phyloP scores from a whole-genome alignment of 2,797 vertebrate genomes.

The Gallinago stenura region DNA sequence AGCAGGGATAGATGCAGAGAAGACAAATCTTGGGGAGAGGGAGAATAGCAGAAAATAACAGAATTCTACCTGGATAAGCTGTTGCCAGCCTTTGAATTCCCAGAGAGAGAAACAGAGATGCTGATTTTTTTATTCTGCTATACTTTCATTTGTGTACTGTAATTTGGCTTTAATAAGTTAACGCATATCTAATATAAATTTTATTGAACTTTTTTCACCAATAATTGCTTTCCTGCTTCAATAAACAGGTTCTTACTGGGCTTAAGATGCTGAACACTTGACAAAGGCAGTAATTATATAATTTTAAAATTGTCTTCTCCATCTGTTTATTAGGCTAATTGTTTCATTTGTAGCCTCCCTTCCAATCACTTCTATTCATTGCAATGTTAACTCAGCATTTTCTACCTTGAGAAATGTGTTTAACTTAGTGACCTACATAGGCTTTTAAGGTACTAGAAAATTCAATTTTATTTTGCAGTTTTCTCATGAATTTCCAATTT shows the following conservation, averaged over 20 bases:
- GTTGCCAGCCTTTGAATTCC: not conserved
- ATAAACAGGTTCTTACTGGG: not conserved
- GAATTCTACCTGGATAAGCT: not conserved
- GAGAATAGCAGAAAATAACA: not conserved
- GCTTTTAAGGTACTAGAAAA: not conserved
- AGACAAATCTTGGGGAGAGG: not conserved
- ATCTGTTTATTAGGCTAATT: slow-evolving; percentile 52
- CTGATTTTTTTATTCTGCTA: not conserved
- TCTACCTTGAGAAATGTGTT: slow-evolving; percentile 22
- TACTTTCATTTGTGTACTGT: not conserved
- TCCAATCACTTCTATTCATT: not conserved
- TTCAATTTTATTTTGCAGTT: not conserved
- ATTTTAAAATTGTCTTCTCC: not conserved
- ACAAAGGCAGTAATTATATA: not conserved
- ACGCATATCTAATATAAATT: not conserved
- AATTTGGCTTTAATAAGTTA: not conserved
- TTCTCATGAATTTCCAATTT: slow-evolving; percentile 20
- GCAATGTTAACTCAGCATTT: slow-evolving; percentile 46
- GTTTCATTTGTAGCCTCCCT: not conserved
- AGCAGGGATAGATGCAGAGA: not conserved
- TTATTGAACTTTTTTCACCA: not conserved
- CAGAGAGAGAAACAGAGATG: not conserved
- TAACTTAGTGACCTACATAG: slow-evolving; percentile 19
- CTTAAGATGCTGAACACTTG: not conserved
- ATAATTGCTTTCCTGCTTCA: not conserved